Base-by-base conservation (phyloP, 1,140 invertebrate species). In the Pissodes strobi region DNA sequence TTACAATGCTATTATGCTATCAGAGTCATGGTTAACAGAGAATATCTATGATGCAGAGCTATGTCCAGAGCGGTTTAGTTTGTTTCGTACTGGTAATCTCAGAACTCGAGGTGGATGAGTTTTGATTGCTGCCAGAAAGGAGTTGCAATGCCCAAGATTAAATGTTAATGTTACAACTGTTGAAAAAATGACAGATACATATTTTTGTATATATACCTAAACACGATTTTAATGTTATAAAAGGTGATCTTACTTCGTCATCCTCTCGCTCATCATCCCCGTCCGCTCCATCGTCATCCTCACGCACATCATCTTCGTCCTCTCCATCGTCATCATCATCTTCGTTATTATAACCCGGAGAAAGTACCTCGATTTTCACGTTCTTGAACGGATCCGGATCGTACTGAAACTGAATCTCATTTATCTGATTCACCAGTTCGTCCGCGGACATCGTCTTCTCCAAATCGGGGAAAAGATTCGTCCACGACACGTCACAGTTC, bases 311-410 rank as follows among this genome's bases (percentile, higher is more conserved):
- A 19, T 46, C 30, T n/a, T 34, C 30, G 6, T 6, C 6, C 30
- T 34, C 30, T 34, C 30, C n/a, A n/a, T n/a, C n/a, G n/a, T n/a
- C n/a, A n/a, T n/a, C n/a, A n/a, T n/a, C n/a, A n/a, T n/a, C n/a
- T n/a, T n/a, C n/a, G n/a, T n/a, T n/a, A n/a, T n/a, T 27, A 27
- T 27, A 27, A 3, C 25, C 38, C 38, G 17, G 38, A n/a, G 12
- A 13, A 2, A 13, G 34, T 3, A 38, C 34, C 34, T 53, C 15
- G n/a, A 53, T 53, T 53, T 53, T 53, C 3, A 53, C n/a, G 9
- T 53, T 22, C 15, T 53, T 53, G 15, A 53, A 53, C 15, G 34
- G 1, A 12, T 53, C 51, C 8, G 27, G 15, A 49, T 49, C 46
- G 13, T 49, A 49, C 9, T 25, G 22, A 27, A 49, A 49, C 10